phyloP scores from a whole-genome alignment of 2,797 vertebrate species.

The Galagoides demidoff region DNA sequence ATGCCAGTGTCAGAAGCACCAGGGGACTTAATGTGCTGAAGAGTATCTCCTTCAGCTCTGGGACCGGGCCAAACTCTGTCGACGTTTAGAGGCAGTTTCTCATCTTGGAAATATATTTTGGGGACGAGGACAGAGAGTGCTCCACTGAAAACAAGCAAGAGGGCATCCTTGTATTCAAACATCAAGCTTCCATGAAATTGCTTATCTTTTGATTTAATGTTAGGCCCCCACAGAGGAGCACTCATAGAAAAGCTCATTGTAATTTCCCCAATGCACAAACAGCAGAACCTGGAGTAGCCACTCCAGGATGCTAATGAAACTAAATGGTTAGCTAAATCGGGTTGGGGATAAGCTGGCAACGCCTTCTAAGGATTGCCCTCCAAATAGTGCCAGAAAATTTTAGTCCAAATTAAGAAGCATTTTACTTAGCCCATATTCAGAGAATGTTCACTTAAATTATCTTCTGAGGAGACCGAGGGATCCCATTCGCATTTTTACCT shows the following conservation, averaged over 20 bases:
- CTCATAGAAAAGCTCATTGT: slow-evolving; percentile 43
- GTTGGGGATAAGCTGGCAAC: neutral
- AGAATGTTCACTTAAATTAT: neutral
- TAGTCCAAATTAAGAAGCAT: neutral
- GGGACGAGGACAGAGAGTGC: neutral
- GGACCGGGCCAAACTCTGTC: neutral
- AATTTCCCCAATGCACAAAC: neutral
- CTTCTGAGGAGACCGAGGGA: neutral
- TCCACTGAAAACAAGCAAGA: neutral
- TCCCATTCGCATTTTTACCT: slow-evolving; percentile 28
- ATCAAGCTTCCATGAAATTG: slow-evolving; percentile 51
- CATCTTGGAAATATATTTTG: neutral
- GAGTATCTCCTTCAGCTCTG: neutral
- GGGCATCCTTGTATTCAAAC: slow-evolving; percentile 14
- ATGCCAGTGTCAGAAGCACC: neutral
- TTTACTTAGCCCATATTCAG: neutral
- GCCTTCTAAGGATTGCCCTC: neutral
- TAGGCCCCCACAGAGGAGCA: slow-evolving; percentile 45
- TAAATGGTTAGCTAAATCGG: neutral
- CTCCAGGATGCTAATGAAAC: neutral
- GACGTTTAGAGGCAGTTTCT: neutral
- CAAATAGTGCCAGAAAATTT: neutral
- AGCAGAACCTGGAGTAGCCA: neutral
- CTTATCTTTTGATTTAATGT: slow-evolving; percentile 69
- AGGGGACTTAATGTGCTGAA: neutral